Percentiles rank a stretch among this genome's conserved stretches.
Evolutionary conservation across 2,888 invertebrate species (phyloP).

Genomic region (Caenorhabditis imperialis): DNA sequence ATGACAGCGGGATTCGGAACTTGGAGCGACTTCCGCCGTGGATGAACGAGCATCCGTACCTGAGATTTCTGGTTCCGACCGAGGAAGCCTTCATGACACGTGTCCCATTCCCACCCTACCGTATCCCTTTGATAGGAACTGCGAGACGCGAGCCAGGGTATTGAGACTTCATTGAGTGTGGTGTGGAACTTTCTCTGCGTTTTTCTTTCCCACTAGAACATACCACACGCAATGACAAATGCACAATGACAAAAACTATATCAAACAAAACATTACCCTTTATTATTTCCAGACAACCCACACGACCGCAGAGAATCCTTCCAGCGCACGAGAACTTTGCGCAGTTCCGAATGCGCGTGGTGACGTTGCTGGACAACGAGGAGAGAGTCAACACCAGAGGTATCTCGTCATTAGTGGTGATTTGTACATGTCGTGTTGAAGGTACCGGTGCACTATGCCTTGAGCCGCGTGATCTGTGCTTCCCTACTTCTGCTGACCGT

Average conservation of each 20-base stretch:
- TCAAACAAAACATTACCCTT: not conserved
- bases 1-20: not conserved
- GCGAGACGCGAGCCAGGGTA: constrained; percentile 21
- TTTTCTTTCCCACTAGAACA: no score
- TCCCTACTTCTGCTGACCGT: constrained; percentile 1
- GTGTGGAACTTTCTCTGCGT: no score
- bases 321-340: constrained; percentile 15
- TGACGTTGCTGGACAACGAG: no score
- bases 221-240: no score
- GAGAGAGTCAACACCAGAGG: no score
- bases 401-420: not conserved
- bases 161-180: no score
- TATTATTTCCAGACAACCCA: not conserved
- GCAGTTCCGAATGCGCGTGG: constrained; percentile 7
- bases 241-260: not conserved
- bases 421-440: constrained; percentile 18
- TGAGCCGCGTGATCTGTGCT: constrained; percentile 17
- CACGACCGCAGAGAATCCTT: not conserved
- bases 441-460: constrained; percentile 14
- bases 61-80: constrained; percentile 20
- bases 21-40: not conserved
- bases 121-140: constrained; percentile 29
- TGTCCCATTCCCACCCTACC: constrained; percentile 21
- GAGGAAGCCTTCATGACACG: constrained; percentile 13
- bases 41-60: constrained; percentile 12